Base-by-base conservation (phyloP, 2,113 vertebrate species). In the Ceuthmochares aereus region DNA sequence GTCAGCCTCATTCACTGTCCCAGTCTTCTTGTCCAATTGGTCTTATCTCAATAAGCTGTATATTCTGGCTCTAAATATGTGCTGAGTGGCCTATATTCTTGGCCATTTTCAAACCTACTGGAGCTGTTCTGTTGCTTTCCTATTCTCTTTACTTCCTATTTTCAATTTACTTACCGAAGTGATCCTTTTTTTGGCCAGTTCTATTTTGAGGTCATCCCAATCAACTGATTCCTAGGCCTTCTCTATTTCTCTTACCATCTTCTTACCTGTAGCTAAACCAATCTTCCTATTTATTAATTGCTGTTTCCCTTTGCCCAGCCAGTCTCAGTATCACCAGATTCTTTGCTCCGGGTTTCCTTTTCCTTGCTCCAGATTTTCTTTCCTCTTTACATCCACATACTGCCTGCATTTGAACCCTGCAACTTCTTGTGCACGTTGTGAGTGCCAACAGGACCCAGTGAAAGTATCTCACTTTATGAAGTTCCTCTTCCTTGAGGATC, bases 341-440 rank as follows among this genome's bases (percentile, higher is more conserved):
- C 12, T 12, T 86, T 80, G 20, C 45, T 92, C 67, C 27, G 60
- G 26, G 25, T 79, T 78, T 92, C 12, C 40, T 40, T 40, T 47
- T 56, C 11, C 14, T 85, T 80, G 22, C 45, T 92, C 67, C 27
- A 64, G 22, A 27, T 79, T 79, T 92, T 67, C n/a, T 55, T 76
- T 37, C 51, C 9, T 45, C 56, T 76, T 80, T 89, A 23, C 12
- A 18, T 73, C 68, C 16, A 12, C 7, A 25, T 0, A 0, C 52
- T 68, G 42, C 30, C 68, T 49, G 51, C 20, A 25, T 58, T 74
- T 84, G 43, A 51, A 51, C 75, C 56, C 47, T 58, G 36, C 15
- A 58, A 12, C 36, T 69, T 70, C 58, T 83, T 56, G 30, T 27
- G 51, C 36, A 22, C 3, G 0, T 20, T n/a, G 26, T 36, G 45